Conservation (phyloP, 2,113 vertebrate genomes). For the Parotia lawesii region DNA sequence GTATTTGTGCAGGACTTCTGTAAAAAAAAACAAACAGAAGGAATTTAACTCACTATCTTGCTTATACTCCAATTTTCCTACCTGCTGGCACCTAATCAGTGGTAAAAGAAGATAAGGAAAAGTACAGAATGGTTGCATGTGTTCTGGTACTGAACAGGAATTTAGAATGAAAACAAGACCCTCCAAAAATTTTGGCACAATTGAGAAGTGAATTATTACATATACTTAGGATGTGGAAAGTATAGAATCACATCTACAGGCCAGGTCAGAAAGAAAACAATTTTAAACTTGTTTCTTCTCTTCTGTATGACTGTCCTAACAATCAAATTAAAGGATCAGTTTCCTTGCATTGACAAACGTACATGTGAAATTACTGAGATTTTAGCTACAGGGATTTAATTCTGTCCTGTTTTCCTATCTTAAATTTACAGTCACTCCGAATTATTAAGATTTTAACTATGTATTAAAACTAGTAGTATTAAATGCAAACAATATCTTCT, state of each 20-base stretch:
- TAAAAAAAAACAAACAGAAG: background rate
- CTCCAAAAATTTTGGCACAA: background rate
- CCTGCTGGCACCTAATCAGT: background rate
- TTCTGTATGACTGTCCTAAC: background rate
- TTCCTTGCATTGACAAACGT: background rate
- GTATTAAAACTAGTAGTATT: background rate
- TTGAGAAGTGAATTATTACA: background rate
- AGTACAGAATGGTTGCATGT: background rate
- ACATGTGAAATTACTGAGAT: background rate
- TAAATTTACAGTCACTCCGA: background rate
- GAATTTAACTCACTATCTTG: background rate
- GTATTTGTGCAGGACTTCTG: background rate
- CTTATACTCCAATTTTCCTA: background rate
- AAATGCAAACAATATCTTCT: background rate
- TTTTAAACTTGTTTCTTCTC: background rate
- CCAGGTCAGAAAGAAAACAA: background rate
- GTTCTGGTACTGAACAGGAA: background rate
- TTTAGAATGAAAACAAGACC: background rate
- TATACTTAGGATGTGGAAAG: background rate
- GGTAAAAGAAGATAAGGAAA: background rate
- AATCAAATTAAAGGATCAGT: background rate
- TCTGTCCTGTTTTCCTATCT: background rate
- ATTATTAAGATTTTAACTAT: background rate
- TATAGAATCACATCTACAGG: background rate
- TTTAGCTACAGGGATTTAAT: background rate